Evolutionary conservation across 1,140 invertebrate genomes (phyloP), one percentile per base, ranked within the genome.

Genomic region (Ctenoplectra terminalis): DNA sequence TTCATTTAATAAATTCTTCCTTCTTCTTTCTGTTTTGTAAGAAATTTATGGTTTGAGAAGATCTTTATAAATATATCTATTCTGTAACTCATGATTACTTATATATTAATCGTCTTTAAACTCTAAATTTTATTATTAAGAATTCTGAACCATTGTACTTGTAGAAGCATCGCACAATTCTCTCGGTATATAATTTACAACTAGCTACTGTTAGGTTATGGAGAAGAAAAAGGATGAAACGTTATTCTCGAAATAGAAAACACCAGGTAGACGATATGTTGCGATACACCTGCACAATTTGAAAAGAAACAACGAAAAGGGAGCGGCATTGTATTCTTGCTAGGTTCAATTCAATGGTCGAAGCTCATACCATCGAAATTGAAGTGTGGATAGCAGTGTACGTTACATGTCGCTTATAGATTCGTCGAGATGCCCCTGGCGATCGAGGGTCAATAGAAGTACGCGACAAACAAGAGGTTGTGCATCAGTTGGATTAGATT

Each of bases 401-500:
- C 48, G 34, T 7, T 52, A 17, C 26, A 26, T 11, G 46, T 71
- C 43, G 78, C 29, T 77, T 69, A 72, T 72, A 61, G 40, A 61
- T 72, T 61, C 64, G 67, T 20, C 29, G 31, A 66, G 64, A 48
- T 56, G 26, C 64, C 64, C 13, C 43, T 31, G 54, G 66, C 52
- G 29, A 66, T 71, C 54, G 70, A 67, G 20, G 46, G 50, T 60
- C 46, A 74, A 84, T 71, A 80, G 78, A 74, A 63, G 34, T 58
- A 50, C 26, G 50, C 15, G 34, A 26, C 34, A 67, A 78, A 72
- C 48, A 60, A 73, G 70, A 56, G 58, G 46, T 37, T 54, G 58
- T 61, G 40, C 54, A 58, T 52, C 31, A n/a, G 63, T 50, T 50
- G 60, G n/a, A 54, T 70, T 70, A 46, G 60, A 54, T 71, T 31